Base-by-base conservation (phyloP, 2,888 invertebrate species). In the Drosophila colorata region DNA sequence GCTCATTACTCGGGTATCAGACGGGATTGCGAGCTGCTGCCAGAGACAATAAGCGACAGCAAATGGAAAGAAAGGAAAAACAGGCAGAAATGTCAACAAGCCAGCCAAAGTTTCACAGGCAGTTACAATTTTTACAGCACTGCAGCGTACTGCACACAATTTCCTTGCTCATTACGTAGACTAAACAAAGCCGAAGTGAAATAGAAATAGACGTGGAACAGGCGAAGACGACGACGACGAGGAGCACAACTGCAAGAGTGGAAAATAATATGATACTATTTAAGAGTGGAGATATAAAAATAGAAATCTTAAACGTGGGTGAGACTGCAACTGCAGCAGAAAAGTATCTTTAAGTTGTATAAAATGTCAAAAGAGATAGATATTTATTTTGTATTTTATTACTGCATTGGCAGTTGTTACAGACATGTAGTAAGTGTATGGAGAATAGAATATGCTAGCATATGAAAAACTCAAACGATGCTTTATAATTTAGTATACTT, bases 1-100 rank as follows among this genome's bases (percentile, higher is more conserved):
- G 76, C 83, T 82, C 83, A 80, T 82, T 80, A 80, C 80, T 69
- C 60, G 71, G 59, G 61, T 68, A 77, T 82, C 80, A 77, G 80
- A 69, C 83, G 61, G 72, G 69, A 80, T 82, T 82, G 69, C 63
- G 37, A 52, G 35, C 47, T 64, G 63, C 31, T 69, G 55, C 55
- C 61, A 63, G 56, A 72, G 64, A 71, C 85, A 59, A 66, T 61
- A 53, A 68, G 67, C 78, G 44, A 57, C 40, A 56, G 67, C 58
- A 33, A 56, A 74, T 52, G 61, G 65, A 49, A 59, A 58, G 43
- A 63, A 63, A 63, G 35, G 37, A 56, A 68, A 74, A 69, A 16
- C 43, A 18, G 47, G 51, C 68, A 60, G 47, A 77, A 87, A 86
- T 88, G 87, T 87, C 88, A 80, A 71, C 78, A 69, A 69, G 69